Base-by-base conservation (phyloP, 2,888 invertebrate genomes). In the Xestobium rufovillosum region DNA sequence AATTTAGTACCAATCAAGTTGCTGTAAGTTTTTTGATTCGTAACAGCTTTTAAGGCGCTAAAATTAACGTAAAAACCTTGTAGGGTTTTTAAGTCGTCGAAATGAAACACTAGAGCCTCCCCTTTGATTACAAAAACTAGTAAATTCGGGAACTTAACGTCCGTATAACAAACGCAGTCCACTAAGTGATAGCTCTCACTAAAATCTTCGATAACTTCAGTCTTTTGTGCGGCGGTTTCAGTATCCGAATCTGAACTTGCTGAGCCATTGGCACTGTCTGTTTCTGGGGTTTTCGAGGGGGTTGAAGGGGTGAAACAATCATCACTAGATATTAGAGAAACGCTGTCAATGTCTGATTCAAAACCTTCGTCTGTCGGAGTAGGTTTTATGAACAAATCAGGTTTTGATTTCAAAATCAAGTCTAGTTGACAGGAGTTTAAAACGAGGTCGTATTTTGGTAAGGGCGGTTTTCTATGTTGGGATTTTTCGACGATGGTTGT, bases 301-400 rank as follows among this genome's bases (percentile, higher is more conserved):
- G 26, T 50, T 45, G 17, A 39, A 40, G 17, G 17, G 3, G 41
- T 47, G 37, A 60, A 60, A 34, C 61, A 60, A 37, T 65, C 67
- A 44, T 65, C 65, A 38, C 60, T 60, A 3, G 65, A 65, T 1
- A 67, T 53, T 26, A 66, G 50, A 2, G 66, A 66, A 9, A 65
- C 47, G 33, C 55, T 65, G 44, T 68, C 69, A 25, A 66, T 60
- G 42, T 67, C 68, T 3, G 67, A 67, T 52, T 69, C 69, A 53
- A 69, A 69, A n/a, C 69, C 69, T 48, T 69, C 69, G 44, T 69
- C 69, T 2, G 42, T 37, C 50, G 49, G 9, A 36, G 26, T 35
- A 32, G 16, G 26, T 41, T 38, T 26, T 39, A 37, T 10, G 41
- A 46, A 30, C 9, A 42, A 42, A n/a, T 39, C 36, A n/a, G 39